These are phyloP conservation scores for Vimba vimba DNA, from an alignment of 2,113 vertebrate genomes.

Conservation along the genomic window DNA sequence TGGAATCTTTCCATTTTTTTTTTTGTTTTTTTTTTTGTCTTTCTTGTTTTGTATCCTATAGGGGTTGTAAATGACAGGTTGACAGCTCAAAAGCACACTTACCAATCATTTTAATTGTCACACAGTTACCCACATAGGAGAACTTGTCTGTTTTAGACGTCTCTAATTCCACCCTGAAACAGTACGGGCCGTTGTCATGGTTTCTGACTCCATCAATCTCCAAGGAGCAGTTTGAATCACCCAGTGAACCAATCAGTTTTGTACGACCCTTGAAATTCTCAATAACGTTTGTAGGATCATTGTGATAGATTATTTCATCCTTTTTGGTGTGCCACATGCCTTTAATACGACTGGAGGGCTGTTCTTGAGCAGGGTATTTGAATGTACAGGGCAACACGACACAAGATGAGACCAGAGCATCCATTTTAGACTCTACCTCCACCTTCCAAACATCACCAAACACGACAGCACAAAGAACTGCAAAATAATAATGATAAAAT, in stretches of 20 bases:
- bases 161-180: constrained; percentile 65
- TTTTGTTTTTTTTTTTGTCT: background rate
- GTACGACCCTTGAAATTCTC: constrained; percentile 60
- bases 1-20: no score
- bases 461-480: constrained; percentile 48
- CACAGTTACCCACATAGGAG: constrained; percentile 64
- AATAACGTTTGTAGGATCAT: fast-evolving
- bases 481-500: background rate
- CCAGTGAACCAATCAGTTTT: constrained; percentile 58
- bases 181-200: constrained; percentile 67
- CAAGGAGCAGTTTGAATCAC: constrained; percentile 66
- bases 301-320: no score
- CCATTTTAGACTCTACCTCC: background rate
- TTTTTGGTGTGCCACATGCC: constrained; percentile 68
- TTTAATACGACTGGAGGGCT: constrained; percentile 48
- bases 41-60: background rate
- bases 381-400: constrained; percentile 70
- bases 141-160: constrained; percentile 41
- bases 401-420: constrained; percentile 63
- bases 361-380: constrained; percentile 40
- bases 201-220: constrained; percentile 56
- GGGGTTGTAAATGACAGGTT: background rate
- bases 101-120: constrained; percentile 44
- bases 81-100: constrained; percentile 18
- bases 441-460: constrained; percentile 58